Evolutionary conservation across 2,797 vertebrate genomes (phyloP).

Genomic region (Delichon dasypus): DNA sequence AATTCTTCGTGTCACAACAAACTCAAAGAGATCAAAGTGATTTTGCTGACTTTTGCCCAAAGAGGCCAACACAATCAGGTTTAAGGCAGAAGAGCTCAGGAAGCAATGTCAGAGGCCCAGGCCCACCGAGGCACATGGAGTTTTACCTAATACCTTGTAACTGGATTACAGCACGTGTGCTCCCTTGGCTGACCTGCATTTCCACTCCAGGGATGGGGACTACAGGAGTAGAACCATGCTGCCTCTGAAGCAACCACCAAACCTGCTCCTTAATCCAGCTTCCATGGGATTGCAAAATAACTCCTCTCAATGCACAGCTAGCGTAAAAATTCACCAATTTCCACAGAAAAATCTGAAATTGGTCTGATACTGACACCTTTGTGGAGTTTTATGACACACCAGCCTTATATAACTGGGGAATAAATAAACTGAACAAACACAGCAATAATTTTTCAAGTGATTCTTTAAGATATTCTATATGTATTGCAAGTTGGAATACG

Average conservation of each 20-base stretch:
- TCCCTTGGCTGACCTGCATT: background rate
- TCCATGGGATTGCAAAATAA: background rate
- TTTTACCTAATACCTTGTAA: background rate
- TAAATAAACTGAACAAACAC: background rate
- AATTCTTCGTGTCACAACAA: background rate
- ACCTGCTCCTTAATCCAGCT: background rate
- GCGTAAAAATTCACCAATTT: background rate
- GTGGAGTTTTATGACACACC: background rate
- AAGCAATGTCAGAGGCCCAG: background rate
- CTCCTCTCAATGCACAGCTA: background rate
- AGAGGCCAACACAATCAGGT: background rate
- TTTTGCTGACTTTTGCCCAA: background rate
- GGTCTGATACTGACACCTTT: background rate
- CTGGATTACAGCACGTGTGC: accelerated
- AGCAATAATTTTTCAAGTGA: background rate
- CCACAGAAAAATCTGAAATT: background rate
- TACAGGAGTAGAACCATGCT: background rate
- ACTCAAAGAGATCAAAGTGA: background rate
- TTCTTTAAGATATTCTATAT: background rate
- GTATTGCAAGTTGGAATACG: background rate
- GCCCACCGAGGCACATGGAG: accelerated
- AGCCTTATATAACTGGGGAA: background rate
- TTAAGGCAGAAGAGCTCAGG: background rate
- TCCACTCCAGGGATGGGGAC: background rate
- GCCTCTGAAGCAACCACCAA: background rate